Percentiles rank a stretch among this genome's conserved stretches.
Conservation (phyloP, 2,113 vertebrate genomes). For the Phainopepla nitens region DNA sequence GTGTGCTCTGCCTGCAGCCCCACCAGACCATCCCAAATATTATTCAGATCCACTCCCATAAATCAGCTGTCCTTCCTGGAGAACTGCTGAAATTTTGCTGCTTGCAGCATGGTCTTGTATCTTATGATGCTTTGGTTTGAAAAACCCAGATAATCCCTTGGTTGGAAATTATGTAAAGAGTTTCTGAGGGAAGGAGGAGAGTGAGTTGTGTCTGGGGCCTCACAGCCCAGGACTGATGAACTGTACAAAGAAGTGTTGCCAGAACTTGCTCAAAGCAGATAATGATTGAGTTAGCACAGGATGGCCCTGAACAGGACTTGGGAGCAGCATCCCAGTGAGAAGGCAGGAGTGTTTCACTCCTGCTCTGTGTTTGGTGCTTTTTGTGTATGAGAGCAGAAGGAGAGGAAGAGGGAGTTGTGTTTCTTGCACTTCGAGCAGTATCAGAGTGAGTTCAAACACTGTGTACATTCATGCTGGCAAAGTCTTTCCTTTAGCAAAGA, state of each 20-base stretch:
- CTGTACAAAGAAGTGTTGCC: not conserved
- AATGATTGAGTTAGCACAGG: not conserved
- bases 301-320: not conserved
- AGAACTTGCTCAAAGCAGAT: not conserved
- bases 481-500: not conserved
- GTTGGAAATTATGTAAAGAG: not conserved
- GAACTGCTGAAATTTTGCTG: not conserved
- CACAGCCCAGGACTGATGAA: not conserved
- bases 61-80: conserved; percentile 48
- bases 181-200: not conserved
- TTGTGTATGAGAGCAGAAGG: accelerated
- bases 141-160: not conserved
- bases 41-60: conserved; percentile 20
- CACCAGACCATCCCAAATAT: not conserved
- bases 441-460: not conserved
- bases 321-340: not conserved
- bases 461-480: not conserved
- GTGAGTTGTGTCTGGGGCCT: not conserved
- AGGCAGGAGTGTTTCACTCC: not conserved
- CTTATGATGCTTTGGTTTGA: not conserved
- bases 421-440: not conserved
- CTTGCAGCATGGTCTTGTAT: not conserved
- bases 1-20: conserved; percentile 57
- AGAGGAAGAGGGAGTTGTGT: not conserved
- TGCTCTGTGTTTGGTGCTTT: not conserved